Evolutionary conservation across 2,797 vertebrate genomes (phyloP).

Genomic region (Trachurus trachurus): DNA sequence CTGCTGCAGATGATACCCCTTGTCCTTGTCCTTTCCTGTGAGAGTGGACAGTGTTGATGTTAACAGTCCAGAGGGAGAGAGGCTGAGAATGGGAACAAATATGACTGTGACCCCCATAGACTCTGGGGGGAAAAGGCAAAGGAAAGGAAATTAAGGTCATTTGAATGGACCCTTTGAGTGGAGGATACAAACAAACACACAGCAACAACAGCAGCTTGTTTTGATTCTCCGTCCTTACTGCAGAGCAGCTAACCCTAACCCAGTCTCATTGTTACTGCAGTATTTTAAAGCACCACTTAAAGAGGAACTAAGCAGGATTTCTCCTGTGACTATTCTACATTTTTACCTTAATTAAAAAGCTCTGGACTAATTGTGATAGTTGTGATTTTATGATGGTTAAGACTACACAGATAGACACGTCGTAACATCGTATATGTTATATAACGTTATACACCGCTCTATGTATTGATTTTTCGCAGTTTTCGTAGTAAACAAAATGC

Average conservation of each 20-base stretch:
- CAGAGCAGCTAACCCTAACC: background rate
- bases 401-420: no score
- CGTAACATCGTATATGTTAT: no score
- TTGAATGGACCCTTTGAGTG: conserved; percentile 22
- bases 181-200: conserved; percentile 52
- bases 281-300: background rate
- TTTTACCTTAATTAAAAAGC: no score
- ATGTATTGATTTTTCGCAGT: no score
- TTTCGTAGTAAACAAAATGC: no score
- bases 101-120: conserved; percentile 29
- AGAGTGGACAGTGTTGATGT: conserved; percentile 52
- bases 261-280: background rate
- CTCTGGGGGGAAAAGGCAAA: conserved; percentile 26
- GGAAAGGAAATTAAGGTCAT: conserved; percentile 68
- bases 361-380: no score
- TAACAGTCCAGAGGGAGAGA: conserved; percentile 50
- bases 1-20: conserved; percentile 34
- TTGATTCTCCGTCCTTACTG: conserved; percentile 1
- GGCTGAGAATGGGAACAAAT: conserved; percentile 57
- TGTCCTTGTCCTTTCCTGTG: conserved; percentile 27
- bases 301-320: no score
- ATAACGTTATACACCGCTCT: no score
- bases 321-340: no score
- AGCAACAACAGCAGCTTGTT: background rate
- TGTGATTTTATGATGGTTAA: no score